A percentile compares a stretch with the other conserved stretches of the same genome.
Evolutionary conservation across 2,888 invertebrate species (phyloP).

Genomic region (Muschampia plurimacula): DNA sequence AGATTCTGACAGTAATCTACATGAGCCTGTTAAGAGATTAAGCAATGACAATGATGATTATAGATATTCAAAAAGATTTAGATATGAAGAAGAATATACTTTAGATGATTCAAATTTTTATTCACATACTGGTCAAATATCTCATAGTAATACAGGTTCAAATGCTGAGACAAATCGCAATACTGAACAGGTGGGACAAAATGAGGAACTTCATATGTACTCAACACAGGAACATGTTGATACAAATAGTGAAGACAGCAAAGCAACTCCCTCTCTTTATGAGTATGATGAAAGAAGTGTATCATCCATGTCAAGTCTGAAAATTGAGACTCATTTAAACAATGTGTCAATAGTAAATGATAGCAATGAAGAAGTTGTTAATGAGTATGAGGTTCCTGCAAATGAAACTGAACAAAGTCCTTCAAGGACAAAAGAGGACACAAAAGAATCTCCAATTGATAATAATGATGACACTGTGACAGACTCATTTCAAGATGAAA

Average conservation of each 20-base stretch:
- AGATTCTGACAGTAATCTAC: conserved; percentile 60
- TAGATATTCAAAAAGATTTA: conserved; percentile 67
- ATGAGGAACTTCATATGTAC: conserved; percentile 62
- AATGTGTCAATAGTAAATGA: conserved; percentile 58
- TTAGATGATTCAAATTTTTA: conserved; percentile 59
- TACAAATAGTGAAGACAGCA: conserved; percentile 75
- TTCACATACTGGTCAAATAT: conserved; percentile 51
- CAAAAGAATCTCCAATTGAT: conserved; percentile 47
- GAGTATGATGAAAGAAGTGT: conserved; percentile 78
- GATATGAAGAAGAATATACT: conserved; percentile 69
- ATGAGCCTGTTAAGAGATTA: conserved; percentile 70
- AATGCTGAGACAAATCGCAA: conserved; percentile 65
- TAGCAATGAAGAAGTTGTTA: conserved; percentile 48
- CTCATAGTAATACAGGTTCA: conserved; percentile 60
- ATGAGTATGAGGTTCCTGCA: conserved; percentile 47
- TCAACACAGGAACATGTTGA: conserved; percentile 68
- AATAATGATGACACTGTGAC: conserved; percentile 62
- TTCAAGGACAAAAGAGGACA: conserved; percentile 49
- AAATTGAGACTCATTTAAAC: conserved; percentile 70
- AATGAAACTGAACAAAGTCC: conserved; percentile 45
- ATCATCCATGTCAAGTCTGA: conserved; percentile 70
- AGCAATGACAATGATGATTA: conserved; percentile 67
- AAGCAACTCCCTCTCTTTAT: conserved; percentile 69
- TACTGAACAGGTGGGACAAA: conserved; percentile 64
- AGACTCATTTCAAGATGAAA: conserved; percentile 50